phyloP scores from a whole-genome alignment of 2,888 invertebrate species.

The Clunio marinus region DNA sequence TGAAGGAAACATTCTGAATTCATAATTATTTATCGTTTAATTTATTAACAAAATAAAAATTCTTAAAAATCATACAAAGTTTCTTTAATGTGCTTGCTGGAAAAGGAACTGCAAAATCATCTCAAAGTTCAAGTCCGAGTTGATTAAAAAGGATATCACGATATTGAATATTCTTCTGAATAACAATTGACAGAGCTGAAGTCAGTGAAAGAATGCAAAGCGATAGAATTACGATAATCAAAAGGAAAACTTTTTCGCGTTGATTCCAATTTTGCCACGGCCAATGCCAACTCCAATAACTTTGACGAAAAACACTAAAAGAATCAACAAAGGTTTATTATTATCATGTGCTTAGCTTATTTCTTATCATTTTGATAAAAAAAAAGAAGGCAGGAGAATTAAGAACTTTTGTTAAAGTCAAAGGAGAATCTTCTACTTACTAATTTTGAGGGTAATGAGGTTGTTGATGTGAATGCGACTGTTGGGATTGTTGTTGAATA shows the following conservation, averaged over 20 bases:
- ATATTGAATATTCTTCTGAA: conserved; percentile 8
- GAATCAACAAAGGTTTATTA: neutral
- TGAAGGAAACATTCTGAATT: too few relatives aligned
- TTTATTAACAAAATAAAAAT: too few relatives aligned
- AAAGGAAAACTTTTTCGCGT: conserved; percentile 27
- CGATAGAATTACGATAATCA: conserved; percentile 30
- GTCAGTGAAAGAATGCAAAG: conserved; percentile 11
- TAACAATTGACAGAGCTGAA: neutral
- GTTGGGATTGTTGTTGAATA: neutral
- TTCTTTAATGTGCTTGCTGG: too few relatives aligned
- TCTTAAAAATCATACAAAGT: too few relatives aligned
- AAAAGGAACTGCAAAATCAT: too few relatives aligned
- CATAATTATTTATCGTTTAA: too few relatives aligned
- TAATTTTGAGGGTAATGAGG: neutral
- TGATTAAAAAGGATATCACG: neutral
- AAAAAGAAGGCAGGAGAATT: neutral
- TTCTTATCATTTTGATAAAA: neutral
- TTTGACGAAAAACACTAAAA: neutral
- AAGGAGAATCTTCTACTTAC: neutral
- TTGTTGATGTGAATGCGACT: neutral
- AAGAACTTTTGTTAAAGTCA: neutral
- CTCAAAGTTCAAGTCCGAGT: neutral
- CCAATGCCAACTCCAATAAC: conserved; percentile 36
- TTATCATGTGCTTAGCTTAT: neutral
- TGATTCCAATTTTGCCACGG: conserved; percentile 16